phyloP scores from a whole-genome alignment of 2,888 invertebrate genomes.

The Diadegma fenestrale region DNA sequence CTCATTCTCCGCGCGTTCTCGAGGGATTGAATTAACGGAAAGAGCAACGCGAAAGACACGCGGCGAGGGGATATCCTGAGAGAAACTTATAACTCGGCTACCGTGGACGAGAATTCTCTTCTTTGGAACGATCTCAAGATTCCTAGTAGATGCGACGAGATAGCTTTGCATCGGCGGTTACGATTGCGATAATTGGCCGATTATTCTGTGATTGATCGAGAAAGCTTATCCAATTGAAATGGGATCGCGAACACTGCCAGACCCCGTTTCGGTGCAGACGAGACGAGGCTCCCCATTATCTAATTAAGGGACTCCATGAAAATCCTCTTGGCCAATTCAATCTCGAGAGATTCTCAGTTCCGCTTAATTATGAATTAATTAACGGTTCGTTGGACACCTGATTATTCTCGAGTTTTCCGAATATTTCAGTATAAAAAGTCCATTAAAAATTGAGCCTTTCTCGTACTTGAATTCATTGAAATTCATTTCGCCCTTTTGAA shows the following conservation, averaged over 20 bases:
- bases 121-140: conserved; percentile 56
- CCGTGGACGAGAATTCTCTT: conserved; percentile 1
- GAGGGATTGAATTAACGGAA: conserved; percentile 68
- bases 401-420: conserved; percentile 2
- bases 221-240: conserved; percentile 64
- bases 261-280: neutral
- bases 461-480: neutral
- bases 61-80: neutral
- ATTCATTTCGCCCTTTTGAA: neutral
- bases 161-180: conserved; percentile 82
- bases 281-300: conserved; percentile 61
- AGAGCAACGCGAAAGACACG: conserved; percentile 19
- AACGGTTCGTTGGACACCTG: conserved; percentile 53
- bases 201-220: conserved; percentile 70
- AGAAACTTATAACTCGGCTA: conserved; percentile 27
- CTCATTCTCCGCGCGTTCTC: conserved; percentile 56
- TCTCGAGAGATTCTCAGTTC: conserved; percentile 32
- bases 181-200: conserved; percentile 83
- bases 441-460: too few relatives aligned
- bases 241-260: conserved; percentile 49
- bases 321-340: conserved; percentile 39
- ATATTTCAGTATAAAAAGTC: neutral
- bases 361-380: conserved; percentile 61
- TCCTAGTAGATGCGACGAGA: conserved; percentile 79
- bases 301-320: conserved; percentile 64